Conservation (phyloP, 2,113 vertebrate species). For the Sceloporus undulatus region DNA sequence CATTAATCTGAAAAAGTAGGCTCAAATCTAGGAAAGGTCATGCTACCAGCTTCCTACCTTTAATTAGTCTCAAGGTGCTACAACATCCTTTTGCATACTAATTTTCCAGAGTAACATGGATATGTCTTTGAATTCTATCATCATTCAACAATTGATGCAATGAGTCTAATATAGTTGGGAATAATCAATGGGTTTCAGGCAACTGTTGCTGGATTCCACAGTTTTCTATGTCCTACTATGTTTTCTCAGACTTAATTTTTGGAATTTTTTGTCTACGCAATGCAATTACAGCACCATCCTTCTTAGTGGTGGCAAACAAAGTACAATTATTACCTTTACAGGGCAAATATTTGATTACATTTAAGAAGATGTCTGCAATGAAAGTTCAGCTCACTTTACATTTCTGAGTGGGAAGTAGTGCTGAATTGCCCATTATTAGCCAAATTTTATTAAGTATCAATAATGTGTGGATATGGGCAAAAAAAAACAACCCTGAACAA, state of each 20-base stretch:
- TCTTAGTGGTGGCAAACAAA: too few species aligned
- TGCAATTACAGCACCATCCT: background rate
- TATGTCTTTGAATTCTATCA: too few species aligned
- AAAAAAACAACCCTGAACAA: background rate
- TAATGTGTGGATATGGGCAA: background rate
- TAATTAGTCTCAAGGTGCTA: too few species aligned
- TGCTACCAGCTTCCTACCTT: too few species aligned
- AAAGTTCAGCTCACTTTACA: background rate
- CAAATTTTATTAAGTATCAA: background rate
- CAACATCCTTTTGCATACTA: too few species aligned
- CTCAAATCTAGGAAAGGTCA: too few species aligned
- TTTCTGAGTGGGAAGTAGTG: background rate
- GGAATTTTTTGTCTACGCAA: background rate
- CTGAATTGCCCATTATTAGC: background rate
- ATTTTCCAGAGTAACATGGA: too few species aligned
- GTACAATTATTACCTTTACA: background rate
- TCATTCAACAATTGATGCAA: too few species aligned
- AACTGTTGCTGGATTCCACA: too few species aligned
- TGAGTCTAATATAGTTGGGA: too few species aligned
- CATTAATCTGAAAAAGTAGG: too few species aligned
- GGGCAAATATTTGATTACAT: background rate
- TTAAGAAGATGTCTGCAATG: background rate
- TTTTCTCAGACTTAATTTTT: background rate
- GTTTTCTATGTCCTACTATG: background rate
- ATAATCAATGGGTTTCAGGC: too few species aligned